Base-by-base conservation (phyloP, 2,797 vertebrate genomes). In the Odontamblyopus lacepedii region DNA sequence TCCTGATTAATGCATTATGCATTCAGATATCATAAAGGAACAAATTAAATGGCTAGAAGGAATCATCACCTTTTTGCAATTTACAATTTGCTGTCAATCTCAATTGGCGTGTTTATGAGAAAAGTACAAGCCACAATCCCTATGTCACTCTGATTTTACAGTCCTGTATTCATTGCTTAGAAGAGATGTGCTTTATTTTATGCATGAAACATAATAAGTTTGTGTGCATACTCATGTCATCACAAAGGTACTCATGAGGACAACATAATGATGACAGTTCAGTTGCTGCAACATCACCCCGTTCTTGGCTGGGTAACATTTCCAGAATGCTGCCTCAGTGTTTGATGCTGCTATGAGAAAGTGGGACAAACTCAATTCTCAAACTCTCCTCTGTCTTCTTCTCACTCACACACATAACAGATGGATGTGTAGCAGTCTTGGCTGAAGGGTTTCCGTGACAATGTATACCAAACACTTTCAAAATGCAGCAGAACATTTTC, bases 361-460 rank as follows among this genome's bases (percentile, higher is more conserved):
- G 78, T 85, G 79, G 87, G 86, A 90, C 87, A 88, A 67, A 70
- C 44, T 48, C 80, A 86, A 80, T 85, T 78, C 85, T 81, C 74
- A 80, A 86, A 83, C 77, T 85, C 75, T 82, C 78, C 87, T 75
- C 83, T 79, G 35, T 38, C 88, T 81, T 83, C 56, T 83, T 79
- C 82, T 85, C 74, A 48, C 85, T 83, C 84, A 26, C 15, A 26
- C 23, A 60, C 26, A 85, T 85, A 88, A 74, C 88, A 91, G 87
- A 89, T 88, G 87, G 90, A 91, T 88, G 76, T 82, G 88, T 77
- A 82, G 82, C 79, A 78, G 81, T 85, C 78, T 87, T 91, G 88
- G 90, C 87, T 84, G 75, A 82, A 75, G 78, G 81, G 79, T 74
- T 73, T 77, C 82, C 76, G 69, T 89, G 73, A 7, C 75, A 83